Conservation (phyloP, 2,113 vertebrate genomes). For the Hemichromis elongatus region DNA sequence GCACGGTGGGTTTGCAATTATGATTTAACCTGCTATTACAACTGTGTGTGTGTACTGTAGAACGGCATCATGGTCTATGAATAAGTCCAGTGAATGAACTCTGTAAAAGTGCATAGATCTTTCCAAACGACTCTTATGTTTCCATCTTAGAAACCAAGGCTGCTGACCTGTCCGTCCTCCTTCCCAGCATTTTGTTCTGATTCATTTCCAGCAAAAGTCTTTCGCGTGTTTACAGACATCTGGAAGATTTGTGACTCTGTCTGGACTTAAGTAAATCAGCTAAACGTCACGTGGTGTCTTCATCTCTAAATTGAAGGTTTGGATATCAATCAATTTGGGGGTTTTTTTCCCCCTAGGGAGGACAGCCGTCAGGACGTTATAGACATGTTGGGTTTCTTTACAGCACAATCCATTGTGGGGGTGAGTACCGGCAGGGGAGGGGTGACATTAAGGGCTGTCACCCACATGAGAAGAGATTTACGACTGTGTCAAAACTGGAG, state of each 20-base stretch:
- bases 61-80: not conserved
- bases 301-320: constrained; percentile 12
- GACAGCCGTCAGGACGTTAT: constrained; percentile 9
- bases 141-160: not conserved
- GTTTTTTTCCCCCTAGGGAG: not conserved
- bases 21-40: not conserved
- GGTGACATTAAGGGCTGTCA: constrained; percentile 28
- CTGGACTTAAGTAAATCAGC: constrained; percentile 26
- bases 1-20: not conserved
- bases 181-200: constrained; percentile 14
- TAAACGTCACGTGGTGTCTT: constrained; percentile 10
- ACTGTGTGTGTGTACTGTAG: not conserved
- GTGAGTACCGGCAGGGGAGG: not conserved
- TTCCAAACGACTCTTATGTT: not conserved
- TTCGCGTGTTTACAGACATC: not conserved
- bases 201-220: constrained; percentile 31
- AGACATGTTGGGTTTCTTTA: not conserved
- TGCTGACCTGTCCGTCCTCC: not conserved
- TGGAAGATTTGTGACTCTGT: constrained; percentile 15
- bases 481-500: constrained; percentile 24
- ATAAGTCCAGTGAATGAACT: not conserved
- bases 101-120: not conserved
- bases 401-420: constrained; percentile 10
- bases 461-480: constrained; percentile 46
- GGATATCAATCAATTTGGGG: constrained; percentile 41